These are phyloP conservation scores for Harpagoxenus sublaevis DNA, from an alignment of 2,888 invertebrate genomes.

Conservation along the genomic window DNA sequence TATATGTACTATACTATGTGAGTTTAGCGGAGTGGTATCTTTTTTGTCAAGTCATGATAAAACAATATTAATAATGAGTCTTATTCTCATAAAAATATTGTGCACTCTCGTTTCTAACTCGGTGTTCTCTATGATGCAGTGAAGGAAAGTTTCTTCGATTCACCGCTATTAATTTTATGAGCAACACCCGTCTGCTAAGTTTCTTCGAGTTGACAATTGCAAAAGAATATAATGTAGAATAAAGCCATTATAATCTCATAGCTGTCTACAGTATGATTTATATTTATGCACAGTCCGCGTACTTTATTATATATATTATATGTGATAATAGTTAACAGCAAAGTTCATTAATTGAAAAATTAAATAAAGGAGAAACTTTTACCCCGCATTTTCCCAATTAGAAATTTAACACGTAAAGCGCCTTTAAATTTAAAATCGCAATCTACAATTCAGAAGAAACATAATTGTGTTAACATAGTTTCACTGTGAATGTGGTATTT, in stretches of 20 bases:
- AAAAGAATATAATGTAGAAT: not conserved
- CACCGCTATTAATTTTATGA: conserved; percentile 13
- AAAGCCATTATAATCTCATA: not conserved
- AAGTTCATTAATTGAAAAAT: conserved; percentile 2
- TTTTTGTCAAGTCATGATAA: not conserved
- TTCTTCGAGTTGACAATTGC: conserved; percentile 5
- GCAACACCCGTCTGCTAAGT: not conserved
- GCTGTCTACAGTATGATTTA: not conserved
- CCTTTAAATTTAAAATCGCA: not conserved
- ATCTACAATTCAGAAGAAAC: not conserved
- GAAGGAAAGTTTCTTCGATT: not conserved
- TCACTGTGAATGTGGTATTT: not conserved
- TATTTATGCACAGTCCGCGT: not conserved
- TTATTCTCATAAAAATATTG: not conserved
- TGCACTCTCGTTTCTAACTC: not conserved
- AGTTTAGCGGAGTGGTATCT: not conserved
- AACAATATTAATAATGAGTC: not conserved
- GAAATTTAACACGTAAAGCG: not conserved
- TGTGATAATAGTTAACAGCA: not conserved
- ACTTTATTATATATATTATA: not conserved
- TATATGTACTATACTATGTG: not conserved
- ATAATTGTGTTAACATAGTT: not conserved
- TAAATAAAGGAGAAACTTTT: not conserved
- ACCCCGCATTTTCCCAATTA: not conserved
- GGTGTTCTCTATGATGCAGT: not conserved